A percentile compares a stretch with the other conserved stretches of the same genome.
Evolutionary conservation across 37 sponge, comb jelly and placozoan genomes (phyloP).

Genomic region (Hexactinellida sp.): DNA sequence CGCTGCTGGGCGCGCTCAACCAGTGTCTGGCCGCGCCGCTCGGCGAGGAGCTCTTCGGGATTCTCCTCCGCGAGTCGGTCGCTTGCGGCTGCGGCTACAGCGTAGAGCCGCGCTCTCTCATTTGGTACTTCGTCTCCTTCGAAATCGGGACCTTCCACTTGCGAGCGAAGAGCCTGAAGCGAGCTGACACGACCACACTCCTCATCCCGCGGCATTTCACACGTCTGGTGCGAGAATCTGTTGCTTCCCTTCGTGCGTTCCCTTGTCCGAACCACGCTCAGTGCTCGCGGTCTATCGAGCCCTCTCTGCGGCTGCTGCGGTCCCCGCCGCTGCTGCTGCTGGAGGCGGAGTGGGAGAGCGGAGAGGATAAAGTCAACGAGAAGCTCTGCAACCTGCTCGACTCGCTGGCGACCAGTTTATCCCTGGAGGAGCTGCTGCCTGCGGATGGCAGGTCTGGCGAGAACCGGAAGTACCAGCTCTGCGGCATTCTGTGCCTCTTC

Average conservation of each 20-base stretch:
- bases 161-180: neutral
- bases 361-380: neutral
- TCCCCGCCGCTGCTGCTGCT: neutral
- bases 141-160: neutral
- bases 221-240: neutral
- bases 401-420: neutral
- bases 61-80: neutral
- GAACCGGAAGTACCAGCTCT: neutral
- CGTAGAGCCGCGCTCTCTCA: neutral
- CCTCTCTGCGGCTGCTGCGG: neutral
- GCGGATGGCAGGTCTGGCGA: neutral
- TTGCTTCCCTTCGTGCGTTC: neutral
- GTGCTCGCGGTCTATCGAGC: neutral
- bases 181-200: neutral
- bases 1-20: neutral
- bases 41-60: neutral
- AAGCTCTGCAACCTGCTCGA: neutral
- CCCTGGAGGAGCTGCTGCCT: neutral
- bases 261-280: neutral
- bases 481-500: neutral
- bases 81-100: slow-evolving; percentile 1
- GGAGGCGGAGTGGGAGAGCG: neutral
- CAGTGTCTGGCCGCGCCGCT: neutral
- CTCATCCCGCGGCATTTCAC: neutral
- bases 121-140: neutral